A percentile compares a stretch with the other conserved stretches of the same genome.
Evolutionary conservation across 2,113 vertebrate species (phyloP).

Genomic region (Bothrops jararaca): DNA sequence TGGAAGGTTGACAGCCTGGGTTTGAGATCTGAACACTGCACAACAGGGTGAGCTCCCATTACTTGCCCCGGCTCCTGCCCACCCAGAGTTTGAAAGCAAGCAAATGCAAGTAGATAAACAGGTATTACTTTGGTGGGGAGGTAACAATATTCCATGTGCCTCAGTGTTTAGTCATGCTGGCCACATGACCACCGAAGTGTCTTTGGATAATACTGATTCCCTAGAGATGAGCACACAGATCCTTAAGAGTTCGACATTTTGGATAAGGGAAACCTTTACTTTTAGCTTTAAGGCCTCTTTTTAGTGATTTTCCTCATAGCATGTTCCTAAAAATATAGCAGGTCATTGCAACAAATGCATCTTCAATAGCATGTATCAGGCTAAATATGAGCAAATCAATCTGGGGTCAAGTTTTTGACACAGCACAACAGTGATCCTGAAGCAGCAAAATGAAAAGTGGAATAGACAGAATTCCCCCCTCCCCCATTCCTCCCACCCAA

Average conservation of each 20-base stretch:
- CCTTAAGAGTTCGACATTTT: neutral
- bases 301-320: slow-evolving; percentile 21
- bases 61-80: neutral
- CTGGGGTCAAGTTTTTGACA: neutral
- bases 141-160: neutral
- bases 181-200: neutral
- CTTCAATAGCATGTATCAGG: neutral
- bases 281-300: slow-evolving; percentile 33
- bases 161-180: neutral
- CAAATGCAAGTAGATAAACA: neutral
- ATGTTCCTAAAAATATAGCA: neutral
- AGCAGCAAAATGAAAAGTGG: neutral
- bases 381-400: neutral
- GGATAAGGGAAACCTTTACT: neutral
- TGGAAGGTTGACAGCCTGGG: neutral
- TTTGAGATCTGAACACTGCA: neutral
- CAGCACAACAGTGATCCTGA: neutral
- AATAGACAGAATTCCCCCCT: neutral
- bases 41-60: neutral
- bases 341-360: neutral
- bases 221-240: neutral
- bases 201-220: neutral
- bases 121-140: neutral
- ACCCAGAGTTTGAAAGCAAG: neutral
- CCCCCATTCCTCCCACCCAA: neutral